Base-by-base conservation (phyloP, 2,113 vertebrate species). In the Sclerurus mexicanus region DNA sequence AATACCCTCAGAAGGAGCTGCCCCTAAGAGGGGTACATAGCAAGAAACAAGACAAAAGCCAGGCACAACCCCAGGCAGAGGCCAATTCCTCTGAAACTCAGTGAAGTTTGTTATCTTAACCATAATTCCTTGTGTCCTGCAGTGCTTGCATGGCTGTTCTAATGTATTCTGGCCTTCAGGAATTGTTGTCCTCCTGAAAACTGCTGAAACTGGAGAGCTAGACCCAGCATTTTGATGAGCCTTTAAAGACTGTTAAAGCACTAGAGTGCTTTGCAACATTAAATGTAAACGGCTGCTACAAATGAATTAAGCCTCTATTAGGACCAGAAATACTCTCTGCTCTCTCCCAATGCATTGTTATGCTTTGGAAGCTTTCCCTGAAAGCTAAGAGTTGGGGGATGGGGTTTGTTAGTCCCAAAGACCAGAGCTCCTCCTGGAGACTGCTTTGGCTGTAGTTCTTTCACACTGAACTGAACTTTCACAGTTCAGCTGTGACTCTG, bases 341-440 rank as follows among this genome's bases (percentile, higher is more conserved):
- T 87, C 25, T 89, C 63, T 87, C 63, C 50, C 12, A 58, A 42
- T 89, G 40, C 58, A 16, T 27, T 50, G 5, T 39, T 91, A 24
- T 22, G 49, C n/a, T 95, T 93, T 91, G 85, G 78, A 90, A 80
- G 55, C 35, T 17, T 89, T 89, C 63, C 67, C 59, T 94, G 64
- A 52, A 87, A 67, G 67, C 46, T 46, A 53, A 4, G 50, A 80
- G 14, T 33, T 13, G 33, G 14, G 20, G 31, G 9, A 22, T 6
- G 25, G 60, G 42, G 21, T 10, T 1, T 49, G 42, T 80, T 78
- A 76, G 55, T 94, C 80, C 62, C 62, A 69, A 84, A 85, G 85
- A 78, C 44, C 62, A 87, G 87, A 87, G 74, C 66, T 93, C 69
- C 71, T 89, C 67, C 81, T 96, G 87, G 67, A 90, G 76, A 63